phyloP scores from a whole-genome alignment of 1,140 invertebrate species.

The Drosophila lini region DNA sequence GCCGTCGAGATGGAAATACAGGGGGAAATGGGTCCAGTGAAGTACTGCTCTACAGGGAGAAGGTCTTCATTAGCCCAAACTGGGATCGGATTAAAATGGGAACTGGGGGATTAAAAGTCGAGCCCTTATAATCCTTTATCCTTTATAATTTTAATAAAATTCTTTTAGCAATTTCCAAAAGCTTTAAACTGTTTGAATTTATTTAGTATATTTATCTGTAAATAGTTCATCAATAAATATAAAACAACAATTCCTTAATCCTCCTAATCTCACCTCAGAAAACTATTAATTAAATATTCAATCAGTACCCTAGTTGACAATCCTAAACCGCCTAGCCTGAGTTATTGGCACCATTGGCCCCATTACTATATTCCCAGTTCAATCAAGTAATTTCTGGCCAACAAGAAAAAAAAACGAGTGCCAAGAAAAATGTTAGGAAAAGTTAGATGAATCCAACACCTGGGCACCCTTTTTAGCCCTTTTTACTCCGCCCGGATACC shows the following conservation, averaged over 20 bases:
- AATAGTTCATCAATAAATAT: background rate
- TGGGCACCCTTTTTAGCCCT: conserved; percentile 34
- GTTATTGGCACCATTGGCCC: conserved; percentile 35
- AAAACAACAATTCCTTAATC: no score
- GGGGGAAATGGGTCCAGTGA: background rate
- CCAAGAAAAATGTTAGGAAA: conserved; percentile 32
- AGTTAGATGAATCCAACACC: conserved; percentile 37
- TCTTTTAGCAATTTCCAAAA: background rate
- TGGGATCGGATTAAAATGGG: conserved; percentile 13
- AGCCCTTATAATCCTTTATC: background rate
- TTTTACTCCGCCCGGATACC: background rate
- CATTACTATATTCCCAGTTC: conserved; percentile 43
- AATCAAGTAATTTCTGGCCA: conserved; percentile 43
- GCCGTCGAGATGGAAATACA: conserved; percentile 8
- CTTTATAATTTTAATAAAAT: background rate
- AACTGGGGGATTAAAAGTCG: background rate
- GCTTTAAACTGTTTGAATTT: background rate
- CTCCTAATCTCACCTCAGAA: background rate
- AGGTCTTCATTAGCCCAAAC: conserved; percentile 24
- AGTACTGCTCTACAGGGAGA: conserved; percentile 1
- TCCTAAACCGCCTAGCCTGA: background rate
- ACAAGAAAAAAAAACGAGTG: conserved; percentile 13
- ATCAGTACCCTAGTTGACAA: conserved; percentile 13
- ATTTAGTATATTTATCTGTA: no score
- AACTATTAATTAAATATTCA: conserved; percentile 31